Percentiles rank a stretch among this genome's conserved stretches.
Evolutionary conservation across 2,888 invertebrate genomes (phyloP).

Genomic region (Macropis europaea): DNA sequence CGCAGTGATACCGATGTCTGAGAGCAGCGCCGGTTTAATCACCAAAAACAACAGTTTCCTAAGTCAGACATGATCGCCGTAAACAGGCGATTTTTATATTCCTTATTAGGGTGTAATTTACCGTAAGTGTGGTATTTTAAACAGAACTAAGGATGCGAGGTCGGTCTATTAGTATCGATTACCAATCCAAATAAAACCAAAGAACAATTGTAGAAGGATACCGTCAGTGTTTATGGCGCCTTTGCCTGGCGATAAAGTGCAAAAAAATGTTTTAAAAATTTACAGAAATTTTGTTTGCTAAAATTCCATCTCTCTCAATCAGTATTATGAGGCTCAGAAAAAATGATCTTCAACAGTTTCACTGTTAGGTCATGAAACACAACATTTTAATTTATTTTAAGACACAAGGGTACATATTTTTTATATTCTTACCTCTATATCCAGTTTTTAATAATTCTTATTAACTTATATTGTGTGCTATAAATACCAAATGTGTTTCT

Average conservation of each 20-base stretch:
- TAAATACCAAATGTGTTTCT: too few species aligned
- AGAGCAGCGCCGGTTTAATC: slow-evolving; percentile 80
- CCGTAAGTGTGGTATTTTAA: slow-evolving; percentile 53
- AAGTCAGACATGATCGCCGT: slow-evolving; percentile 70
- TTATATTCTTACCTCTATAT: too few species aligned
- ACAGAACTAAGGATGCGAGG: slow-evolving; percentile 11
- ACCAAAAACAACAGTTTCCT: slow-evolving; percentile 78
- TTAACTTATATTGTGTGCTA: too few species aligned
- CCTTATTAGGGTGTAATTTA: slow-evolving; percentile 50
- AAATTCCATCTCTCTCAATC: too few species aligned
- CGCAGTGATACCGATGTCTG: slow-evolving; percentile 80
- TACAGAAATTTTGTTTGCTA: not conserved
- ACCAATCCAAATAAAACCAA: too few species aligned
- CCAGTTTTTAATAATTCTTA: too few species aligned
- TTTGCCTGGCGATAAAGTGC: not conserved
- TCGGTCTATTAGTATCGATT: not conserved
- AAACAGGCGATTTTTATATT: slow-evolving; percentile 17
- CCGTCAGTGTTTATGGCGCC: not conserved
- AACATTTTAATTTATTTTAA: too few species aligned
- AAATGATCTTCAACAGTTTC: too few species aligned
- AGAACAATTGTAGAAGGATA: not conserved
- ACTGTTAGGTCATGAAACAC: too few species aligned
- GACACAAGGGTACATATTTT: too few species aligned
- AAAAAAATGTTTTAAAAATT: not conserved
- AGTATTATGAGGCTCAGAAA: too few species aligned